These are phyloP conservation scores for Artemia sinica DNA, from an alignment of 2,888 invertebrate species.

Conservation along the genomic window DNA sequence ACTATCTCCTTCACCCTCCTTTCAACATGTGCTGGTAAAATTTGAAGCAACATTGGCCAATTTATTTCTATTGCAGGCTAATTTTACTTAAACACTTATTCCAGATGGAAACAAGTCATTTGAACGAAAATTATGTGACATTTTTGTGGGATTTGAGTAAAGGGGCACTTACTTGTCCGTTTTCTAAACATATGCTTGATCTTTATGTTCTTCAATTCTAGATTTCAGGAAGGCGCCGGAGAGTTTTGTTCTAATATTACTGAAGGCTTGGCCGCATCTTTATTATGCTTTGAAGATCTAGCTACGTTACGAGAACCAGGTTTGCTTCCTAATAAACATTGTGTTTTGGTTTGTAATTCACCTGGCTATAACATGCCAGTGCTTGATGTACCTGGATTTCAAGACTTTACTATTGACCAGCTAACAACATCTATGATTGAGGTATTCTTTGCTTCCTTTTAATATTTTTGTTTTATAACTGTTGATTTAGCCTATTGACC, in stretches of 20 bases:
- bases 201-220: slow-evolving; percentile 32
- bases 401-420: slow-evolving; percentile 65
- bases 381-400: slow-evolving; percentile 46
- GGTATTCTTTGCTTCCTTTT: slow-evolving; percentile 33
- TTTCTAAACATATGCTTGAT: no score
- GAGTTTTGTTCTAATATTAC: slow-evolving; percentile 75
- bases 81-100: no score
- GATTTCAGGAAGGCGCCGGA: slow-evolving; percentile 70
- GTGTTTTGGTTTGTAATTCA: slow-evolving; percentile 71
- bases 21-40: no score
- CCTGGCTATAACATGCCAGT: slow-evolving; percentile 76
- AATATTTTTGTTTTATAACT: slow-evolving; percentile 11
- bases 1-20: no score
- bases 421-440: slow-evolving; percentile 59
- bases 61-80: no score
- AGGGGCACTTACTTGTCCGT: no score
- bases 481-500: neutral
- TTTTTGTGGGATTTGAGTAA: no score
- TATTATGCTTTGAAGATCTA: slow-evolving; percentile 75
- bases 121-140: no score
- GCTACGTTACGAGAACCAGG: slow-evolving; percentile 35
- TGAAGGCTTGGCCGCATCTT: slow-evolving; percentile 69
- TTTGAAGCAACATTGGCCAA: no score
- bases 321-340: slow-evolving; percentile 48
- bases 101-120: no score